A percentile compares a stretch with the other conserved stretches of the same genome.
Evolutionary conservation across 2,888 invertebrate species (phyloP).

Genomic region (Chymomyza procnemis): DNA sequence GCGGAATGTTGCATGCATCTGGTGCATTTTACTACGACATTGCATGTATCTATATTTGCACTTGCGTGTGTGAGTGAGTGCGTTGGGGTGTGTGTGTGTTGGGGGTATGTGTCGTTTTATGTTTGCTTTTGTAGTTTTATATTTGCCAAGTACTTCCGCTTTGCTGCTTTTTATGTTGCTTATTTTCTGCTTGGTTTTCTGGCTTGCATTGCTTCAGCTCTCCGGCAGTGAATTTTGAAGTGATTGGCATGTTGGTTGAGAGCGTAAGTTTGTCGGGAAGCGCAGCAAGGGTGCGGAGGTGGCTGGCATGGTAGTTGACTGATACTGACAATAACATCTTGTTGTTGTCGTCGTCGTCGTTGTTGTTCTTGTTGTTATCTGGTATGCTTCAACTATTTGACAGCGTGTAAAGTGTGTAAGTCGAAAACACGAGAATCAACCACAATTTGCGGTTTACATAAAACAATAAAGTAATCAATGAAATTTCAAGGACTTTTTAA

Average conservation of each 20-base stretch:
- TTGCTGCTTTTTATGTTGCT: slow-evolving; percentile 42
- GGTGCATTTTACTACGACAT: neutral
- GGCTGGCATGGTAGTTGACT: neutral
- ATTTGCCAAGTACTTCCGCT: slow-evolving; percentile 49
- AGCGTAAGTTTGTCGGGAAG: neutral
- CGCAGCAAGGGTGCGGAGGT: neutral
- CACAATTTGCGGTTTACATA: neutral
- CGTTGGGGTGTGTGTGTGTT: neutral
- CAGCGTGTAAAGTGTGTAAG: neutral
- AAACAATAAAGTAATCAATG: no score
- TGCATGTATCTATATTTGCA: slow-evolving; percentile 6
- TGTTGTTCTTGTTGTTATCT: neutral
- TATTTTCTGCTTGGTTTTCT: slow-evolving; percentile 32
- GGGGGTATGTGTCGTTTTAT: neutral
- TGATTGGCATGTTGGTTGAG: neutral
- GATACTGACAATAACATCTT: neutral
- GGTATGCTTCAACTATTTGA: neutral
- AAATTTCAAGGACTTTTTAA: no score
- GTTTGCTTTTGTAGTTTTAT: slow-evolving; percentile 9
- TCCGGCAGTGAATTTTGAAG: neutral
- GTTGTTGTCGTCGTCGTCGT: no score
- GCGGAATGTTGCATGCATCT: neutral
- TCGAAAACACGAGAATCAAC: neutral
- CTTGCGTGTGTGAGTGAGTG: neutral
- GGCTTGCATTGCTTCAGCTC: neutral